phyloP scores from a whole-genome alignment of 2,113 vertebrate species.

The Romanogobio albipinnatus region DNA sequence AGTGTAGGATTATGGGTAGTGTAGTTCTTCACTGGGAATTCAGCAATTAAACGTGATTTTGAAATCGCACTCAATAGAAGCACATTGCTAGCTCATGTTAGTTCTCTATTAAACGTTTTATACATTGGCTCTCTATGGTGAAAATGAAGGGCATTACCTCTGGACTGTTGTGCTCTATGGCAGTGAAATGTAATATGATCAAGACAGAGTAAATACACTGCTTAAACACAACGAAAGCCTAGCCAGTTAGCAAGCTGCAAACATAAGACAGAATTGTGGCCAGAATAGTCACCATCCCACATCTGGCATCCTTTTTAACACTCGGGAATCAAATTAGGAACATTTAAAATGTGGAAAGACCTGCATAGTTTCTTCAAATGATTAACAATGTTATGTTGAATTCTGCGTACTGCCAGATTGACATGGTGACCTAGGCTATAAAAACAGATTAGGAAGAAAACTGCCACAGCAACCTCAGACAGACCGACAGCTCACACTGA shows the following conservation, averaged over 20 bases:
- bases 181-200: constrained; percentile 15
- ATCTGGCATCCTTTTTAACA: constrained; percentile 16
- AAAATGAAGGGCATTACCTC: background rate
- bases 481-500: constrained; percentile 85
- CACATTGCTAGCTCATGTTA: background rate
- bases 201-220: constrained; percentile 18
- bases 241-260: constrained; percentile 34
- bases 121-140: background rate
- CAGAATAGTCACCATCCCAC: constrained; percentile 40
- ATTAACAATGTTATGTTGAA: background rate
- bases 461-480: constrained; percentile 56
- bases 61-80: background rate
- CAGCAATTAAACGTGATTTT: background rate
- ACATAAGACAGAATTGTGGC: background rate
- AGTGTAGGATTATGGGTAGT: background rate
- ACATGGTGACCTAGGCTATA: constrained; percentile 38
- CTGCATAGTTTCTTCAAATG: background rate
- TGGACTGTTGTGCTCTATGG: background rate
- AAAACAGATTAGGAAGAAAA: constrained; percentile 24
- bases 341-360: background rate
- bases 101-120: background rate
- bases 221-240: constrained; percentile 10
- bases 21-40: background rate
- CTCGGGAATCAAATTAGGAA: background rate
- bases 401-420: constrained; percentile 4